These are phyloP conservation scores for Catharus bicknelli DNA, from an alignment of 2,113 vertebrate genomes.

Conservation along the genomic window DNA sequence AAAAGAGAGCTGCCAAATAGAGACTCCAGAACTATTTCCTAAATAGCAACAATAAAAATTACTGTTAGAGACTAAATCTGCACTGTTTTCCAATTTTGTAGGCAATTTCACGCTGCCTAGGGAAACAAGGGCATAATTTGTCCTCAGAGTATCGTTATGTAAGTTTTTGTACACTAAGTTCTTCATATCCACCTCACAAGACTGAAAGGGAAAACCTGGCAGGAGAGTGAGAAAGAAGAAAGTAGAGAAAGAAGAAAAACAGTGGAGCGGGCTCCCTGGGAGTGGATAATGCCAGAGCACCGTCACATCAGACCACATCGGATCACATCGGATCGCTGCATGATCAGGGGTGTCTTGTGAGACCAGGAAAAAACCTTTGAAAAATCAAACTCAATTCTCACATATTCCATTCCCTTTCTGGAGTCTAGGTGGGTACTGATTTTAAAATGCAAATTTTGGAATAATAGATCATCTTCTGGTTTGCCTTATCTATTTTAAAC, in stretches of 20 bases:
- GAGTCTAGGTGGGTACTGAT: background rate
- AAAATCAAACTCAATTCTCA: background rate
- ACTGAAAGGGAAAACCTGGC: background rate
- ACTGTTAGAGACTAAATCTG: background rate
- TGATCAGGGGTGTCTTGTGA: background rate
- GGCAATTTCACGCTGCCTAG: background rate
- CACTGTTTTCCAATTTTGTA: conserved; percentile 16
- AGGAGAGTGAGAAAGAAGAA: conserved; percentile 11
- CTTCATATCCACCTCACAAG: conserved; percentile 32
- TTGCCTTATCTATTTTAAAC: background rate
- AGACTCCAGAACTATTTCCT: conserved; percentile 41
- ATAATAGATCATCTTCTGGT: background rate
- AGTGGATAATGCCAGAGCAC: background rate
- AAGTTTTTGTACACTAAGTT: conserved; percentile 15
- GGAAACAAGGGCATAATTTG: background rate
- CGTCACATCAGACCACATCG: fast-evolving
- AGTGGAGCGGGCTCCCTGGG: background rate
- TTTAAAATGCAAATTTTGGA: background rate
- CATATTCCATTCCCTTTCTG: background rate
- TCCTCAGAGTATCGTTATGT: conserved; percentile 19
- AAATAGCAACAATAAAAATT: conserved; percentile 42
- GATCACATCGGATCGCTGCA: fast-evolving
- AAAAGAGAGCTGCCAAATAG: conserved; percentile 33
- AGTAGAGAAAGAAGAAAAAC: conserved; percentile 18
- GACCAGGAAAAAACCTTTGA: background rate